A percentile compares a stretch with the other conserved stretches of the same genome.
Evolutionary conservation across 1,140 invertebrate species (phyloP).

Genomic region (Drosophila varians): DNA sequence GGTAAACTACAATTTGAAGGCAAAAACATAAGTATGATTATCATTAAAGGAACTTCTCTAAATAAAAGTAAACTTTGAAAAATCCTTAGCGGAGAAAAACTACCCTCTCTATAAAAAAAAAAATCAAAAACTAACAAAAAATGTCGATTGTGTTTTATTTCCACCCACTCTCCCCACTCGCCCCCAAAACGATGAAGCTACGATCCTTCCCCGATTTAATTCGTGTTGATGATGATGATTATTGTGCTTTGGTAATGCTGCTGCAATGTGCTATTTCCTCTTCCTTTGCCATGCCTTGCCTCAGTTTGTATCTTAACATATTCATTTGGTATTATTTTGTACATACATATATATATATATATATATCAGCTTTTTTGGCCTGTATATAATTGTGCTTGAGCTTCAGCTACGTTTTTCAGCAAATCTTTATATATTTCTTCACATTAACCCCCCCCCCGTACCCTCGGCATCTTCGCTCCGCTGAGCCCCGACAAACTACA

Average conservation of each 20-base stretch:
- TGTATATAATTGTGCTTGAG: conserved; percentile 49
- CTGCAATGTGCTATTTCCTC: conserved; percentile 40
- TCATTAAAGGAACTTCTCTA: conserved; percentile 81
- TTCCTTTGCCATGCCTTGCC: conserved; percentile 31
- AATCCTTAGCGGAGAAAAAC: conserved; percentile 79
- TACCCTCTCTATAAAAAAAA: conserved; percentile 78
- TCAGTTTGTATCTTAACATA: conserved; percentile 27
- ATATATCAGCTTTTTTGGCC: conserved; percentile 40
- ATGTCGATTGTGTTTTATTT: conserved; percentile 79
- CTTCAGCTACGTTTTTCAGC: conserved; percentile 43
- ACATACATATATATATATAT: neutral
- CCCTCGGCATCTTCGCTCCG: too few species aligned
- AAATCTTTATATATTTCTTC: conserved; percentile 29
- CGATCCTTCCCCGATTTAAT: conserved; percentile 34
- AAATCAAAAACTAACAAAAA: conserved; percentile 59
- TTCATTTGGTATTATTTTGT: conserved; percentile 39
- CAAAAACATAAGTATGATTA: conserved; percentile 76
- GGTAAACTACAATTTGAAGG: conserved; percentile 26
- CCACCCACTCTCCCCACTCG: conserved; percentile 17
- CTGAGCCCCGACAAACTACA: too few species aligned
- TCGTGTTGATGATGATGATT: conserved; percentile 48
- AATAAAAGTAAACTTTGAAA: conserved; percentile 82
- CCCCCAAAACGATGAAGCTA: conserved; percentile 26
- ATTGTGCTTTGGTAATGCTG: conserved; percentile 49
- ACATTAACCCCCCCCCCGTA: conserved; percentile 20